Evolutionary conservation across 1,140 invertebrate genomes (phyloP), one percentile per base, ranked within the genome.

Genomic region (Formica exsecta): DNA sequence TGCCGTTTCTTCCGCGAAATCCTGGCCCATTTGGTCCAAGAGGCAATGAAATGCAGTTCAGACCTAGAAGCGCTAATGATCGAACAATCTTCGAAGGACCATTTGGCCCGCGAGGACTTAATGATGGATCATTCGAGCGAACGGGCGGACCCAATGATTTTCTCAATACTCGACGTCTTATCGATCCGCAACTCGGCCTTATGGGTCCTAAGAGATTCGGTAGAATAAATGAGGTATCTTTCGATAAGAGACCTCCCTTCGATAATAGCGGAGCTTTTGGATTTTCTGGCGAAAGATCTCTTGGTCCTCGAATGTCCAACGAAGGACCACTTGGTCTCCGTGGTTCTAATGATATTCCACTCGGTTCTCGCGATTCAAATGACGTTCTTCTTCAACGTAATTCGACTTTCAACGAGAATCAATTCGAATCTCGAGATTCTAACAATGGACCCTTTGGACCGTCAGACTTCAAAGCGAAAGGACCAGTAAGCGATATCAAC

Each of bases 1-100:
- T 54, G 59, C 7, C 65, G 0, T 84, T 86, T 70, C 80, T 22
- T 16, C 36, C 61, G 38, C 81, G 77, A 74, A 64, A 74, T 36
- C 1, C 61, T 7, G 54, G 19, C 2, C 85, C 68, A 7, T 91
- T 92, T 25, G 65, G 66, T 11, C 66, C 54, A 0, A 81, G 86
- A 59, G 57, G 73, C 13, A 77, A 84, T n/a, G 36, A 64, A 61
- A 83, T 84, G 83, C 85, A 61, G 5, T 89, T 86, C 32, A 54
- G 66, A 11, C 59, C 70, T 25, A 87, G 76, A 73, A 11, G n/a
- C 8, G 4, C 32, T 87, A 74, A 41, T 38, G 73, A 87, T 22
- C 61, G 41, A 57, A 36, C 13, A 51, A 51, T 51, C 7, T 48
- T 64, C 4, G 87, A 88, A 9, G 75, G 76, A 80, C 54, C 25